Evolutionary conservation across 2,888 invertebrate species (phyloP), one percentile per base, ranked within the genome.

Genomic region (Meandrusa payeni): DNA sequence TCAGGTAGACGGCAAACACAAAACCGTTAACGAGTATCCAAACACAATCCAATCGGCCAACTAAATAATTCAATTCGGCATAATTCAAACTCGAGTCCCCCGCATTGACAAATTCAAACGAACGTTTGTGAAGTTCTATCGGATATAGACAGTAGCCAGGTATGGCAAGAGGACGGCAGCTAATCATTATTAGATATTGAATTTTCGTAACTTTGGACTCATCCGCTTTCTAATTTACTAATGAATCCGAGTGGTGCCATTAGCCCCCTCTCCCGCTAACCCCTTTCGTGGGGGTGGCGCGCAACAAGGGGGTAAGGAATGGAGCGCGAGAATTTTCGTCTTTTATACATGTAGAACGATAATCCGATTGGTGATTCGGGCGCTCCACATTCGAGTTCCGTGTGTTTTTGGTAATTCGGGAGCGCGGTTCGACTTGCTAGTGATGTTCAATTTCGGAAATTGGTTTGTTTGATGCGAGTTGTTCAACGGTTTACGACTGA

Each of bases 171-270:
- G 61, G 55, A 59, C 51, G 61, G n/a, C 39, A 63, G 64, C 74
- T 75, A 83, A 88, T 88, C 86, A 87, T 88, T 88, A 87, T 86
- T 86, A 86, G 83, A 87, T 88, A 87, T 88, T 83, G 87, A 86
- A 87, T 87, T 88, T 87, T 87, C 86, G 70, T 76, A 88, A 88
- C 86, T 88, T 87, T 83, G 85, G 83, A 83, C 86, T 88, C 88
- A 85, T 88, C 87, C 85, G 80, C 77, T 81, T 82, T 87, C 86
- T 88, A 88, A 88, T 88, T 88, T 88, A 82, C 88, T 88, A 88
- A 88, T 88, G 88, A 88, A 88, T 83, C 88, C 82, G 83, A 81
- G 85, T 83, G 76, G 71, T 76, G 78, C 85, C 81, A 85, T 85
- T 82, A 82, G 74, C 72, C 66, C 61, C 67, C n/a, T 19, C 66